phyloP scores from a whole-genome alignment of 2,888 invertebrate species.

The Stegophylla sp. region DNA sequence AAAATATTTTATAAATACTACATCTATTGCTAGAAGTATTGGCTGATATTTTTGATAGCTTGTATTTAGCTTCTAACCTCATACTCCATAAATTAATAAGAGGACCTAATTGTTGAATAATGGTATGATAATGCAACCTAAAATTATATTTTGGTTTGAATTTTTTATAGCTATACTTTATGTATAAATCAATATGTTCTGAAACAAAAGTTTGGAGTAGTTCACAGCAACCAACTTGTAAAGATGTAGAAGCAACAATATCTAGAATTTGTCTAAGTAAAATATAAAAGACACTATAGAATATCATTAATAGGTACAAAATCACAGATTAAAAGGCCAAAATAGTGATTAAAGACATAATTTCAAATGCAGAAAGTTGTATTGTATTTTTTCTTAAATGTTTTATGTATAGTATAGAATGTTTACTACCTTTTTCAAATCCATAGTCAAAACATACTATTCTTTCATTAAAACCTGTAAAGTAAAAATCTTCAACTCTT shows the following conservation, averaged over 20 bases:
- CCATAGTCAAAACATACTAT: no score
- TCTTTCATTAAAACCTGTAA: no score
- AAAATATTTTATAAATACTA: background rate
- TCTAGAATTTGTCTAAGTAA: constrained; percentile 59
- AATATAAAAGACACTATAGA: constrained; percentile 60
- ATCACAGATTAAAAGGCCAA: constrained; percentile 43
- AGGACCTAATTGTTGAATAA: constrained; percentile 37
- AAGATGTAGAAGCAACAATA: constrained; percentile 51
- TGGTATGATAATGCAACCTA: constrained; percentile 39
- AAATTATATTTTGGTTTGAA: constrained; percentile 61
- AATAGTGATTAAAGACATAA: background rate
- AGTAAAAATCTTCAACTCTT: no score
- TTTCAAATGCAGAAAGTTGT: background rate
- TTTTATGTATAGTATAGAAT: background rate
- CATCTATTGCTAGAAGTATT: constrained; percentile 4
- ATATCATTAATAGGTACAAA: constrained; percentile 51
- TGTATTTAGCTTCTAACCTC: background rate
- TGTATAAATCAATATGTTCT: constrained; percentile 60
- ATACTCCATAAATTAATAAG: background rate
- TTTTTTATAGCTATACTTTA: constrained; percentile 48
- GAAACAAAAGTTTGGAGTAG: constrained; percentile 55
- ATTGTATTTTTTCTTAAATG: background rate
- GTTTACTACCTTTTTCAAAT: background rate
- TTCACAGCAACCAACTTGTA: constrained; percentile 51
- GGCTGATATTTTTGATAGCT: background rate